Conservation (phyloP, 2,888 invertebrate species). For the Pheosia gnoma region DNA sequence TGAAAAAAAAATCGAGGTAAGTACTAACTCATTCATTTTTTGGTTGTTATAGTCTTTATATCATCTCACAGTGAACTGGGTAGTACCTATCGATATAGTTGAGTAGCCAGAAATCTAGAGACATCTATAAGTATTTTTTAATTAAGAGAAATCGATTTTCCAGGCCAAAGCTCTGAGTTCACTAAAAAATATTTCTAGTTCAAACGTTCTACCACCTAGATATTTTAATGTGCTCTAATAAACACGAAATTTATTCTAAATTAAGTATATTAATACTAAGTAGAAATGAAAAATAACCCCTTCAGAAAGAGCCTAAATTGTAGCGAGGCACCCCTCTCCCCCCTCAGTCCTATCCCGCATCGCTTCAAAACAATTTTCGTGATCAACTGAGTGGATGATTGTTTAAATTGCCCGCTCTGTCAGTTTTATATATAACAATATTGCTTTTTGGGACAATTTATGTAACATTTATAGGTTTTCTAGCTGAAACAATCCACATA, state of each 20-base stretch:
- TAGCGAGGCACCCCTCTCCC: slow-evolving; percentile 6
- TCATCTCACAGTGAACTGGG: too few relatives aligned
- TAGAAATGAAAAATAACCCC: slow-evolving; percentile 27
- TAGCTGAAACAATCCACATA: not conserved
- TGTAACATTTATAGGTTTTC: slow-evolving; percentile 19
- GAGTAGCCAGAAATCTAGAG: not conserved
- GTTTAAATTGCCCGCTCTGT: slow-evolving; percentile 47
- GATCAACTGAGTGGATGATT: slow-evolving; percentile 63
- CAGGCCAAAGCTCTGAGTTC: not conserved
- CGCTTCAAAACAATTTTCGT: slow-evolving; percentile 54
- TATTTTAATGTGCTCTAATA: not conserved
- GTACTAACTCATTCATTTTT: not conserved
- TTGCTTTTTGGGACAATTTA: slow-evolving; percentile 31
- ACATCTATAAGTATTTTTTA: not conserved
- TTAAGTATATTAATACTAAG: not conserved
- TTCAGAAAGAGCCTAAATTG: slow-evolving; percentile 14
- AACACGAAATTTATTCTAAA: not conserved
- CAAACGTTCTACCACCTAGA: not conserved
- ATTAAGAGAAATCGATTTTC: not conserved
- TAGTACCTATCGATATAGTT: too few relatives aligned
- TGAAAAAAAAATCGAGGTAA: too few relatives aligned
- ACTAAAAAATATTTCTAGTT: not conserved
- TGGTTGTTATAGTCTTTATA: too few relatives aligned
- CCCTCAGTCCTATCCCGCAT: slow-evolving; percentile 21
- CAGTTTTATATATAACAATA: slow-evolving; percentile 41